Evolutionary conservation across 1,140 invertebrate species (phyloP), one percentile per base, ranked within the genome.

Genomic region (Elymnias hypermnestra): DNA sequence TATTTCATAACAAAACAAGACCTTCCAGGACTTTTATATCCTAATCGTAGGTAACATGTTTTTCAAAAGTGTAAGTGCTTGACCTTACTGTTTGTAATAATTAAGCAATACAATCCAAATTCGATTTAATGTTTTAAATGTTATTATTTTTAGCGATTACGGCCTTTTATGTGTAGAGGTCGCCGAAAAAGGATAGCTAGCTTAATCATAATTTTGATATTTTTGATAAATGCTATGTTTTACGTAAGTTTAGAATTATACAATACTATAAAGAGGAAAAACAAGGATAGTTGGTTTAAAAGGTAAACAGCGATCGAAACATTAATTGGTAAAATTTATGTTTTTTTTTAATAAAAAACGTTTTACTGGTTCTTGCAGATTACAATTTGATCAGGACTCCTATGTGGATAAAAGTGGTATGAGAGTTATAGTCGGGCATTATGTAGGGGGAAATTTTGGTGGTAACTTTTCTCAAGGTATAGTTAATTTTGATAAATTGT

Each of bases 361-460:
- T n/a, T n/a, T n/a, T n/a, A n/a, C n/a, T n/a, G n/a, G n/a, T n/a
- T n/a, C 69, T 79, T 53, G 28, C 49, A 84, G 81, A 37, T 61
- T 74, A 44, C 66, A 70, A 15, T 74, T 54, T 66, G 70, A 72
- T 41, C 60, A 71, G 29, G 63, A 81, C 46, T 78, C 77, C 62
- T 94, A 93, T 69, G 87, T 93, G 17, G 92, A 95, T 82, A 88
- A 88, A 35, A 88, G 87, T 66, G 94, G 93, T 18, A 89, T 94
- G 70, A 89, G 90, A 58, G 93, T 95, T 3, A 91, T 96, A 14
- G 92, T 96, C 13, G 94, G 94, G 1, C 93, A 94, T 83, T 96
- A 95, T 78, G 89, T 95, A 52, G 82, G 78, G 56, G 94, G 94
- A 6, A 92, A 91, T 86, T 48, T 74, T 87, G 53, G 89, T 49